Base-by-base conservation (phyloP, 2,888 invertebrate species). In the Brachycybe producta region DNA sequence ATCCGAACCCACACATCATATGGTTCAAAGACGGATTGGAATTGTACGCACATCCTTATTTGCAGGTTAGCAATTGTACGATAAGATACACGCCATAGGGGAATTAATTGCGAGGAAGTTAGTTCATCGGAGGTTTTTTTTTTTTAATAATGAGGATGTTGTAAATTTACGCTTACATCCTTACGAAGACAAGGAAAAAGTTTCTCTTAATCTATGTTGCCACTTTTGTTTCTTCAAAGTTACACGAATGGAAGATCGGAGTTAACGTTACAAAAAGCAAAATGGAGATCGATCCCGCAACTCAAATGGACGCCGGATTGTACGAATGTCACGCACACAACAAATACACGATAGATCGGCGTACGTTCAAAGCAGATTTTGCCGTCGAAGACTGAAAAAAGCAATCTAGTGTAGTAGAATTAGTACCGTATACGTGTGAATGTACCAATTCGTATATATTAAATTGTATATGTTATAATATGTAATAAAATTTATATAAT, bases 11-110 rank as follows among this genome's bases (percentile, higher is more conserved):
- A 0, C 84, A 86, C 57, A 87, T 92, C 56, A 92, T 90, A 19
- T 94, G 92, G 92, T 88, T 85, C 67, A 94, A 92, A 66, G 91
- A 92, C 65, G 91, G 90, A 27, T 81, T 84, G 15, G 92, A 94
- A 70, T 82, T 92, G 63, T 88, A 86, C 62, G 80, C 84, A 26
- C 90, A 90, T 71, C 77, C 82, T 51, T 87, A 87, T 66, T 72
- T 88, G 63, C 86, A 90, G 65, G 90, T 86, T 67, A 74, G 79
- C 34, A 11, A 21, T 17, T 13, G 32, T n/a, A 32, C 11, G 11
- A 11, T 32, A 11, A n/a, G n/a, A n/a, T n/a, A n/a, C n/a, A n/a
- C n/a, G n/a, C n/a, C n/a, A n/a, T n/a, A n/a, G n/a, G n/a, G n/a
- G n/a, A n/a, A n/a, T n/a, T n/a, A n/a, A n/a, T n/a, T n/a, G n/a